Evolutionary conservation across 2,113 vertebrate genomes (phyloP).

Genomic region (Camarhynchus parvulus): DNA sequence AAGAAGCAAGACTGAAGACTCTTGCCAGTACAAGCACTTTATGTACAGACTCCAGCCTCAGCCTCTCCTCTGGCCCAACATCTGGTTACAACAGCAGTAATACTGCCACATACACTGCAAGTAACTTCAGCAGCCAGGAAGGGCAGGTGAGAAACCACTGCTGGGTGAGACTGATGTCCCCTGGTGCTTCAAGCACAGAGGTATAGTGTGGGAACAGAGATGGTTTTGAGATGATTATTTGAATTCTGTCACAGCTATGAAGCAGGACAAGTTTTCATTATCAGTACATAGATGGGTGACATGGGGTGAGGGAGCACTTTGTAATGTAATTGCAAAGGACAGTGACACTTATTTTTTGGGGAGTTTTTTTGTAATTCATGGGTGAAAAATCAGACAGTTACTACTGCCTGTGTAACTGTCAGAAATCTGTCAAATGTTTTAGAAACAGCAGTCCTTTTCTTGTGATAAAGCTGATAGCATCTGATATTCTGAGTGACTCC

Average conservation of each 20-base stretch:
- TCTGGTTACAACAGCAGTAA: conserved; percentile 96
- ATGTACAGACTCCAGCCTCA: conserved; percentile 88
- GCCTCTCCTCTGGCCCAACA: conserved; percentile 90
- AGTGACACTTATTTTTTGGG: background rate
- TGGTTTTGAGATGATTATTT: background rate
- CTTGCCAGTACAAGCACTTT: conserved; percentile 86
- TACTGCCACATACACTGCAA: conserved; percentile 71
- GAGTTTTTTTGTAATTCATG: background rate
- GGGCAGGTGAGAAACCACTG: conserved; percentile 59
- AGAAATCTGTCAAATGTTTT: background rate
- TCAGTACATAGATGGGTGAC: background rate
- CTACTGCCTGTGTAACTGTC: background rate
- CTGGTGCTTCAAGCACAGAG: background rate
- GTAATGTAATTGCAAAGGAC: background rate
- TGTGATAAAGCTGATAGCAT: background rate
- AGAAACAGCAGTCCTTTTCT: background rate
- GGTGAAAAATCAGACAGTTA: background rate
- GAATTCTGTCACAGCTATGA: background rate
- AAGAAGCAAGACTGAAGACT: conserved; percentile 84
- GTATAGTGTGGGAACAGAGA: background rate
- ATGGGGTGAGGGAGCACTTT: background rate
- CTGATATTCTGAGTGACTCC: background rate
- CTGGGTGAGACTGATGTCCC: background rate
- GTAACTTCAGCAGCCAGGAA: conserved; percentile 71
- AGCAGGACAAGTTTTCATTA: background rate